Evolutionary conservation across 2,888 invertebrate genomes (phyloP).

Genomic region (Plagodis pulveraria): DNA sequence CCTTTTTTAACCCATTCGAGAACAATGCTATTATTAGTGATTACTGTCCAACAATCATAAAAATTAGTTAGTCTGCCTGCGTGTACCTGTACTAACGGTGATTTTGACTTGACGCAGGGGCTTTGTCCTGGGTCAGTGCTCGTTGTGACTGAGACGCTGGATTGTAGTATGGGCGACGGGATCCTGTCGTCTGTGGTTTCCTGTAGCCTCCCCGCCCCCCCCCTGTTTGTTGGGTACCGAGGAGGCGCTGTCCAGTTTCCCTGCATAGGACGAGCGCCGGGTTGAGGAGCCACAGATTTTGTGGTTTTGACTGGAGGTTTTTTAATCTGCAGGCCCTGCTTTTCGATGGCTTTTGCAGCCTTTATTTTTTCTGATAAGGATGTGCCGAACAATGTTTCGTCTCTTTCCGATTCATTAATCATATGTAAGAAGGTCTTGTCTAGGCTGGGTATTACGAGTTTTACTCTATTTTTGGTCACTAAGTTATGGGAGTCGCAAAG

Average conservation of each 20-base stretch:
- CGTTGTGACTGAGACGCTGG: too few species aligned
- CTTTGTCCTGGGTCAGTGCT: too few species aligned
- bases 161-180: too few species aligned
- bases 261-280: slow-evolving; percentile 9
- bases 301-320: too few species aligned
- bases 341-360: background rate
- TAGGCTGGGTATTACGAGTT: slow-evolving; percentile 9
- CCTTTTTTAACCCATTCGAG: slow-evolving; percentile 12
- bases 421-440: slow-evolving; percentile 23
- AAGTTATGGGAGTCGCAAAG: slow-evolving; percentile 4
- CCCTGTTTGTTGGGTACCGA: too few species aligned
- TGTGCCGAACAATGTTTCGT: background rate
- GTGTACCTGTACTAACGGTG: slow-evolving; percentile 28
- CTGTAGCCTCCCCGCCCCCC: too few species aligned
- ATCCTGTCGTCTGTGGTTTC: too few species aligned
- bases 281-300: background rate
- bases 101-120: too few species aligned
- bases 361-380: slow-evolving; percentile 23
- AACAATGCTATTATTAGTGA: slow-evolving; percentile 15
- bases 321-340: too few species aligned
- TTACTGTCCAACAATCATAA: slow-evolving; percentile 24
- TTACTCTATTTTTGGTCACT: too few species aligned
- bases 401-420: slow-evolving; percentile 20
- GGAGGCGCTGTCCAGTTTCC: too few species aligned
- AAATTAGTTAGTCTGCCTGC: slow-evolving; percentile 26